These are phyloP conservation scores for Acanthosepion esculentum DNA, from an alignment of 2,888 invertebrate species.

Conservation along the genomic window DNA sequence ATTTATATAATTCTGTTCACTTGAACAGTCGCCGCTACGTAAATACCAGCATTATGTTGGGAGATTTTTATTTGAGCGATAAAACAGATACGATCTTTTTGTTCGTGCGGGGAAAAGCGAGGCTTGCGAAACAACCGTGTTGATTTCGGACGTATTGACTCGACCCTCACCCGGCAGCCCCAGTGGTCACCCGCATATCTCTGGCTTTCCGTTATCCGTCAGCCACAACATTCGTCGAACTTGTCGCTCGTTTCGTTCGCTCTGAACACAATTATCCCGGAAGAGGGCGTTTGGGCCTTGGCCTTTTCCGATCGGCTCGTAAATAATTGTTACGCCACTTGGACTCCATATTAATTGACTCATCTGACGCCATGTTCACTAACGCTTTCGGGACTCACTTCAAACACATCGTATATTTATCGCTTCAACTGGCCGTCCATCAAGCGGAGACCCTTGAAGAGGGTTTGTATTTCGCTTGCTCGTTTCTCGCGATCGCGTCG, in stretches of 20 bases:
- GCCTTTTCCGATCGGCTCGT: slow-evolving; percentile 16
- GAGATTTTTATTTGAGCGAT: neutral
- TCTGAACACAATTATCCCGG: neutral
- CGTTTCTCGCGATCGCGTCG: neutral
- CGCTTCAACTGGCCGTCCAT: slow-evolving; percentile 21
- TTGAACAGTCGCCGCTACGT: neutral
- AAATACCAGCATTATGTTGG: neutral
- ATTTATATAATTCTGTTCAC: neutral
- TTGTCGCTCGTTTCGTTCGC: neutral
- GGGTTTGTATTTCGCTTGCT: neutral
- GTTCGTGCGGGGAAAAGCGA: neutral
- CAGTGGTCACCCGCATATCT: neutral
- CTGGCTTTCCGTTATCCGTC: neutral
- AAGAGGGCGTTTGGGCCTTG: neutral
- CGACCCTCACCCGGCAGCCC: neutral
- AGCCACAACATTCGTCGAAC: neutral
- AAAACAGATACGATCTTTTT: neutral
- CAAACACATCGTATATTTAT: neutral
- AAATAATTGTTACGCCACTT: slow-evolving; percentile 9
- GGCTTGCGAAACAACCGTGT: neutral
- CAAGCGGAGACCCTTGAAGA: neutral
- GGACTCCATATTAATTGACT: slow-evolving; percentile 20
- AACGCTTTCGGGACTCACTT: neutral
- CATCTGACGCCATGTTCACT: neutral
- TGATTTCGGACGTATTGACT: neutral